A percentile compares a stretch with the other conserved stretches of the same genome.
Evolutionary conservation across 2,113 vertebrate species (phyloP).

Genomic region (Callaeas wilsoni): DNA sequence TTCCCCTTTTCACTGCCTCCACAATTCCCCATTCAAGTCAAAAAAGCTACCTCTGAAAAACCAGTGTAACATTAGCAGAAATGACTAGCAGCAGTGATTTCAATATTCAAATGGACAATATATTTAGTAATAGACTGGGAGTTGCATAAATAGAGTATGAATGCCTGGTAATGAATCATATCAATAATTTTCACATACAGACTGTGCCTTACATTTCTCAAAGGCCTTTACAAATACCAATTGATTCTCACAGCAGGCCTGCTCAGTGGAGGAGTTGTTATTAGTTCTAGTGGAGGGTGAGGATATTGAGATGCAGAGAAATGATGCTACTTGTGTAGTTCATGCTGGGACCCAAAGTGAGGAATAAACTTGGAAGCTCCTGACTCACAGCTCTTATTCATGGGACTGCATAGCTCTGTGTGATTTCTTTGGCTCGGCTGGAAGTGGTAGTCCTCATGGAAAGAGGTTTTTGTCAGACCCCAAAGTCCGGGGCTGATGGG

Average conservation of each 20-base stretch:
- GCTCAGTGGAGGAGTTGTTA: conserved; percentile 43
- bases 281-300: conserved; percentile 25
- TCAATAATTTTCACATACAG: conserved; percentile 65
- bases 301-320: conserved; percentile 8
- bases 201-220: conserved; percentile 52
- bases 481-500: background rate
- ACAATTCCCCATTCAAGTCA: conserved; percentile 15
- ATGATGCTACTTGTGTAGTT: background rate
- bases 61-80: conserved; percentile 34
- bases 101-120: conserved; percentile 46
- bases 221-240: conserved; percentile 52
- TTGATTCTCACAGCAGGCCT: conserved; percentile 56
- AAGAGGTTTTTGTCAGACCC: background rate
- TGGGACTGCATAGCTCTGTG: accelerated
- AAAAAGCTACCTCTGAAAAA: conserved; percentile 43
- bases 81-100: conserved; percentile 58
- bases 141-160: conserved; percentile 64
- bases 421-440: background rate
- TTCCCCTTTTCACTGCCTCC: conserved; percentile 23
- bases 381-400: background rate
- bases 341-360: background rate
- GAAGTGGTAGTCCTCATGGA: background rate
- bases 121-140: conserved; percentile 34
- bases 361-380: background rate
- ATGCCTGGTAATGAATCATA: conserved; percentile 67